Base-by-base conservation (phyloP, 2,888 invertebrate species). In the Mamestra brassicae region DNA sequence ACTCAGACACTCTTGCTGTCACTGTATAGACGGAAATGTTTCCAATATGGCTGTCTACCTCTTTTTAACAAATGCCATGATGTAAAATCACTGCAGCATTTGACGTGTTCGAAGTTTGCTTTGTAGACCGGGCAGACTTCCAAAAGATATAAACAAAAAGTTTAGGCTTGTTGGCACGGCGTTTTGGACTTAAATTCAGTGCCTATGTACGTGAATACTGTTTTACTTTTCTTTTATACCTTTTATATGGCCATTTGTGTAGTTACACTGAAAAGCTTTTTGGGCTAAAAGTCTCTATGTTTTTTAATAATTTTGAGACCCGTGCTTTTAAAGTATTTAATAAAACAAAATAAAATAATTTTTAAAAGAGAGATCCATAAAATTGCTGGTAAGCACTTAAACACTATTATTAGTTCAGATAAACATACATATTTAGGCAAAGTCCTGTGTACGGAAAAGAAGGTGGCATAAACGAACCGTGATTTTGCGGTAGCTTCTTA, bases 111-210 rank as follows among this genome's bases (percentile, higher is more conserved):
- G 11, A 60, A 74, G 52, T 57, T 45, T 38, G 36, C 34, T 3
- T 52, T 54, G 38, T 34, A 45, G 54, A 38, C 55, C 57, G 55
- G 78, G 79, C 83, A 70, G 34, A 11, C 11, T 57, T 78, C 83
- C 79, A 80, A 83, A 60, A 67, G 11, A 42, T 45, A 36, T 11
- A 54, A 50, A 63, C n/a, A 67, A 78, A 82, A 79, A 79, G 55
- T 67, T 76, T 26, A 26, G 54, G 36, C 63, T 61, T 61, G 62
- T 81, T 62, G 76, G 62, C 66, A 57, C n/a, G 26, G 10, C 17
- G 36, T 66, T 80, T 75, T 57, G 34, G 17, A 52, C 38, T 76
- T 81, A 57, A 58, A 58, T 76, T 26, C 65, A 65, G 76, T 64
- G 4, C 26, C 26, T 26, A 71, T 52, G 36, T 36, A 64, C 74